Evolutionary conservation across 2,888 invertebrate genomes (phyloP), one percentile per base, ranked within the genome.

Genomic region (Lasioglossum vierecki): DNA sequence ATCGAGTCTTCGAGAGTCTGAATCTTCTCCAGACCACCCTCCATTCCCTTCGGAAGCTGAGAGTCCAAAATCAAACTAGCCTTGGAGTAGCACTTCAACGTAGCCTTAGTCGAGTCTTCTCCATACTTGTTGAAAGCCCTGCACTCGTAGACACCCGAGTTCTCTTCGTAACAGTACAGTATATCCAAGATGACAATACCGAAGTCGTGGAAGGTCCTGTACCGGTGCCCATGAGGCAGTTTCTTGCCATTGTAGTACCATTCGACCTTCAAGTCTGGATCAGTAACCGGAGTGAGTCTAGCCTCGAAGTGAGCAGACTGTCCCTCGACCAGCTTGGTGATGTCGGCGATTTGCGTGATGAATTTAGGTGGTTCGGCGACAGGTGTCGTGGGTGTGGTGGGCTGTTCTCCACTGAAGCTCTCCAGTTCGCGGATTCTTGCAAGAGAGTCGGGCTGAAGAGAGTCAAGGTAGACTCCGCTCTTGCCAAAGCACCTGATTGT

Each of bases 191-290:
- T 99, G 75, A 99, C 99, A 93, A 99, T 98, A 85, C 99, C 99
- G 95, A 99, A 99, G 94, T 99, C 99, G 94, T 99, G 98, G 97
- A 99, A 99, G 80, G 99, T 99, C 91, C 99, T 97, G 95, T 99
- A 99, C 89, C 99, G 97, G 95, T 99, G 99, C 76, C 99, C 99
- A 95, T 98, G 98, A 2, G 98, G 98, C 91, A 99, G 95, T 94
- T 98, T 98, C 95, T 98, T 97, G 84, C 98, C 98, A 94, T 99
- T 98, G 94, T 98, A 98, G 95, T 97, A 98, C 99, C 99, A 99
- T 95, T 99, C 99, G 30, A 99, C 98, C 90, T 97, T 97, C 87
- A 99, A 96, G 91, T 98, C 98, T 6, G 99, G 99, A 96, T 99
- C 99, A 83, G 98, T 98, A 41, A 99, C 97, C 0, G 99, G 99